Evolutionary conservation across 2,797 vertebrate genomes (phyloP), one percentile per base, ranked within the genome.

Genomic region (Hemitrygon akajei): DNA sequence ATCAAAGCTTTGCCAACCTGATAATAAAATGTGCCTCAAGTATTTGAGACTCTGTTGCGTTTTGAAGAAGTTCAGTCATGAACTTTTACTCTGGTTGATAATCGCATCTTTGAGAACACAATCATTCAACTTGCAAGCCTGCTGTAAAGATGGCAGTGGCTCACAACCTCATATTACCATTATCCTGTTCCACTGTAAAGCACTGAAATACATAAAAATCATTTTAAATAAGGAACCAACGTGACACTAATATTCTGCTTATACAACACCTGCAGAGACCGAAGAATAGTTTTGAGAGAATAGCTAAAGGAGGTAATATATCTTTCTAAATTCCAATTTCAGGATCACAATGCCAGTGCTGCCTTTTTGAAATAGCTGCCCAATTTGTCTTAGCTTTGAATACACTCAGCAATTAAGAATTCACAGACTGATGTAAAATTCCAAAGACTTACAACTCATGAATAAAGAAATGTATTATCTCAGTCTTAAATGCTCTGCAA

Each of bases 211-310:
- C 30, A 20, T 87, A 66, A 66, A 89, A 63, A 89, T 66, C 14
- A 66, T 63, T 66, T n/a, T 34, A 89, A 89, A 22, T n/a, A 89
- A 9, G 86, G 60, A 34, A 30, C 14, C 66, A 66, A 89, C 37
- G 18, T 69, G 63, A 69, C n/a, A 37, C 60, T 66, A 34, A 66
- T 34, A 89, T 69, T 34, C 18, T 69, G 86, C 60, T 89, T 89
- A 69, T 89, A n/a, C 86, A 89, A 18, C n/a, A 63, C 63, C 86
- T 89, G 60, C 60, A 89, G 86, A 63, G n/a, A 37, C 86, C 63
- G 69, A 89, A 89, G 86, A 89, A 22, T 37, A 30, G 16, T 37
- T 37, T 89, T 66, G 86, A 37, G 60, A 66, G n/a, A 69, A 89
- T 34, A 37, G 60, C 63, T 89, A 18, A 2, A 22, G 86, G 34